Evolutionary conservation across 2,888 invertebrate genomes (phyloP), one percentile per base, ranked within the genome.

Genomic region (Drosophila acutilabella): DNA sequence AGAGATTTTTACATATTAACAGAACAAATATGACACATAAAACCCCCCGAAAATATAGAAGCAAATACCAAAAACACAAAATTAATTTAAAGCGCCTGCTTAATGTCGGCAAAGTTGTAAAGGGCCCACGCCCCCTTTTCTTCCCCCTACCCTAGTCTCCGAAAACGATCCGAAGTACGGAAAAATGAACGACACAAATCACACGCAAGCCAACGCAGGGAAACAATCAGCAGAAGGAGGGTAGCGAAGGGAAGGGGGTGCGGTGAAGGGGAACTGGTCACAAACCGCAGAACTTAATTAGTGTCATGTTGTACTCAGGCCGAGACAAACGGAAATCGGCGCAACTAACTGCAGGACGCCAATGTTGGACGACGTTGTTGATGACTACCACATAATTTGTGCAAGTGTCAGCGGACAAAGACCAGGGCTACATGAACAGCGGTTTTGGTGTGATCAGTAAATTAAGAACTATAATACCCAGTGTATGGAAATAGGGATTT

Each of bases 201-300:
- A 87, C 81, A 77, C 79, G 81, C 79, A 84, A 67, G 71, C 70
- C 75, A 30, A 56, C 42, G 33, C 54, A 74, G 30, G 30, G 30
- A 30, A 30, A 30, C 30, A 30, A 30, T 30, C 30, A 30, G 8
- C 64, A 48, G 67, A 60, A 58, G 67, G 53, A 58, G 58, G 60
- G 45, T 45, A 57, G 20, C 52, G 50, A 61, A 48, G 50, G 57
- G 14, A 20, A 45, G 7, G 18, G 20, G 56, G 23, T 11, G 5
- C 30, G 36, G 16, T 38, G 41, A 2, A 20, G 14, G 42, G 50
- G 38, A 4, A 38, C 13, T 36, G 30, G 30, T 61, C 67, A 57
- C 64, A 74, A 85, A 85, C 88, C 89, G 68, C 89, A 88, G 77
- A 86, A 89, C 89, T 89, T 89, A 90, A 89, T 89, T 90, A 90